Conservation (phyloP, 2,113 vertebrate genomes). For the Gallinago media region DNA sequence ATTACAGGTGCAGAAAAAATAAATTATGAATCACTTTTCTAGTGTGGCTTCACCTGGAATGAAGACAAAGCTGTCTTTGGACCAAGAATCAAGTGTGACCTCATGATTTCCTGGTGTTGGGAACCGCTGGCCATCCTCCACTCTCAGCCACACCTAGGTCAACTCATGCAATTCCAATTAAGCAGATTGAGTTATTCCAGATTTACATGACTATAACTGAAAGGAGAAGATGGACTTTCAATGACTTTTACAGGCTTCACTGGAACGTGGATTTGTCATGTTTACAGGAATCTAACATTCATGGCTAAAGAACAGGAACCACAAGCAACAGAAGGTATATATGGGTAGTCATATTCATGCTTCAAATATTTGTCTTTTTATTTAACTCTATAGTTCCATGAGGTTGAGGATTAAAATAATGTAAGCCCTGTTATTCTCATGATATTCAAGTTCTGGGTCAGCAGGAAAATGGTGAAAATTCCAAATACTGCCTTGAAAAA, state of each 20-base stretch:
- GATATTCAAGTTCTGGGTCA: neutral
- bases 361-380: neutral
- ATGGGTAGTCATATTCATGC: neutral
- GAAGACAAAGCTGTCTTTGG: constrained; percentile 4
- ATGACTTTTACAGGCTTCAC: neutral
- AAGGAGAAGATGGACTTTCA: neutral
- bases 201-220: neutral
- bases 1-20: neutral
- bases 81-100: neutral
- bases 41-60: constrained; percentile 12
- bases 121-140: neutral
- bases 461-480: neutral
- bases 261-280: neutral
- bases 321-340: neutral
- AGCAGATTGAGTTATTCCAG: neutral
- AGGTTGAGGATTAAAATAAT: neutral
- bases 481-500: neutral
- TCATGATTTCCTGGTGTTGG: neutral
- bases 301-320: neutral
- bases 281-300: neutral
- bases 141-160: neutral
- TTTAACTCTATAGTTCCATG: neutral
- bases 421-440: neutral
- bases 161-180: neutral
- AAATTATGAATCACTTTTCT: neutral